These are phyloP conservation scores for Lepidothrix coronata DNA, from an alignment of 2,113 vertebrate species.

Conservation along the genomic window DNA sequence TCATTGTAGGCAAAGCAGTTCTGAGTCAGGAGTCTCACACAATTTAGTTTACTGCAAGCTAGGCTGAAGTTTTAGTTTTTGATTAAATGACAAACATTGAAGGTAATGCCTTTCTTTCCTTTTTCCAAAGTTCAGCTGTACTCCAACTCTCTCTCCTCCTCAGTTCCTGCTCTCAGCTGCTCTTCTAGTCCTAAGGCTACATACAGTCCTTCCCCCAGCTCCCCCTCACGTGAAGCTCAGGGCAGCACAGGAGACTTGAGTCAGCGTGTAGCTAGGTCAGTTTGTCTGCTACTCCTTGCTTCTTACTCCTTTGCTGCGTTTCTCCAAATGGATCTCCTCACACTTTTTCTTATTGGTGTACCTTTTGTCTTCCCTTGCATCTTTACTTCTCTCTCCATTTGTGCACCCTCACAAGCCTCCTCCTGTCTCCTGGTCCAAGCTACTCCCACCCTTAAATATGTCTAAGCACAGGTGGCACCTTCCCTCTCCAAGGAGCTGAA, in stretches of 20 bases:
- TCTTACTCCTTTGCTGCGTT: background rate
- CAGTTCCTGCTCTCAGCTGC: background rate
- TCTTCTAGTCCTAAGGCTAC: background rate
- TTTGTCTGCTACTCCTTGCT: background rate
- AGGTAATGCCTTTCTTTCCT: background rate
- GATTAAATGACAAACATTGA: background rate
- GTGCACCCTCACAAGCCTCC: background rate
- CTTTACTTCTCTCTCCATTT: background rate
- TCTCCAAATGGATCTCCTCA: background rate
- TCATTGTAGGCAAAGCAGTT: background rate
- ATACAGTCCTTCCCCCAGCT: background rate
- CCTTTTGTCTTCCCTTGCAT: background rate
- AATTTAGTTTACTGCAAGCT: background rate
- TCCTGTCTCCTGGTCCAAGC: background rate
- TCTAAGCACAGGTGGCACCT: background rate
- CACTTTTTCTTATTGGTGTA: rapidly evolving
- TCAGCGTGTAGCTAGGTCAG: rapidly evolving
- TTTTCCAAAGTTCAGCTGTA: background rate
- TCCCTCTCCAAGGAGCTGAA: background rate
- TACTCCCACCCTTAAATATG: background rate
- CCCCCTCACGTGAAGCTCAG: background rate
- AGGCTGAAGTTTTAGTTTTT: background rate
- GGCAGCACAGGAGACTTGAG: background rate
- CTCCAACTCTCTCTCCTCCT: background rate
- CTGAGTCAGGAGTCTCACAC: background rate